Evolutionary conservation across 2,113 vertebrate genomes (phyloP), one percentile per base, ranked within the genome.

Genomic region (Calidris pugnax): DNA sequence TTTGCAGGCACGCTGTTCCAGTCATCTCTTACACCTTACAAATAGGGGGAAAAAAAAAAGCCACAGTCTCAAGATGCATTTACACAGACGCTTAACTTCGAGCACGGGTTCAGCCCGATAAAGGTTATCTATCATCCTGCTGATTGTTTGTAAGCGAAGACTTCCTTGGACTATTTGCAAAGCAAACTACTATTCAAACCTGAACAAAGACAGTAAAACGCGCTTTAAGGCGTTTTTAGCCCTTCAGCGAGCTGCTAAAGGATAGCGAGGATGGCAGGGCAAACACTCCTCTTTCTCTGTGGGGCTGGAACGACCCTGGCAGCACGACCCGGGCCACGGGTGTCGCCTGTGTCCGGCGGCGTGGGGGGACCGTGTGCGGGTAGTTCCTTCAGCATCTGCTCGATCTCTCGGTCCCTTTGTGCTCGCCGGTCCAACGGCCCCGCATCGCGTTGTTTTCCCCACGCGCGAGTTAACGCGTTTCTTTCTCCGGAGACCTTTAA

Each of bases 401-500:
- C 51, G n/a, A 47, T 85, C 81, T 48, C 60, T 11, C 55, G 21
- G 43, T 66, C 32, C 53, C 85, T 94, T 91, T 89, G 89, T 85
- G 82, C 79, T 82, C 32, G 33, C 82, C 10, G 50, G 43, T 89
- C 88, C 8, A n/a, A 28, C 55, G 66, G 77, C 59, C 17, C 55
- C 2, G 51, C 0, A 47, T 2, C 17, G 24, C 89, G 9, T 9
- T 53, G 90, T 22, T 89, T 68, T 55, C 4, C 50, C 85, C 80
- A 86, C 8, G 68, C 75, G 45, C 43, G 39, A 85, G 30, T 92
- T 89, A 95, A 95, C 59, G 80, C 9, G 76, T 30, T 90, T 74
- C 75, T 90, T 90, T 96, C 92, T 97, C 88, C 67, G 71, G 89
- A 86, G 93, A 93, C 89, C 93, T 56, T 84, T 90, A 81, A 81